These are phyloP conservation scores for Entomobrya multifasciata DNA, from an alignment of 2,888 invertebrate species.

Conservation along the genomic window DNA sequence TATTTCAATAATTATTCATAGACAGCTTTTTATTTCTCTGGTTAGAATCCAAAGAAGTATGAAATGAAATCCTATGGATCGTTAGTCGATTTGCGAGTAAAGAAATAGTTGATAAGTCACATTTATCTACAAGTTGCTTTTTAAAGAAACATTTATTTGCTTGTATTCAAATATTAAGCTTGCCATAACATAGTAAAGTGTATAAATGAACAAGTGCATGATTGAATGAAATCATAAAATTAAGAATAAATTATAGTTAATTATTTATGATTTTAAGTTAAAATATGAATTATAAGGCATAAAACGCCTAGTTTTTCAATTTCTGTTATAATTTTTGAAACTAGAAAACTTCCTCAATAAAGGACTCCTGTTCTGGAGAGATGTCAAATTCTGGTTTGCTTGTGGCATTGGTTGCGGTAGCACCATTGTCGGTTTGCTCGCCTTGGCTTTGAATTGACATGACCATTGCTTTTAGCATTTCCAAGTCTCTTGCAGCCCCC, in stretches of 20 bases:
- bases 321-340: neutral
- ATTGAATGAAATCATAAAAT: too few species aligned
- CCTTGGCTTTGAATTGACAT: constrained; percentile 66
- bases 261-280: too few species aligned
- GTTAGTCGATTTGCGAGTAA: too few species aligned
- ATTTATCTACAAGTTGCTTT: too few species aligned
- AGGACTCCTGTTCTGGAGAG: constrained; percentile 72
- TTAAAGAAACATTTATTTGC: neutral
- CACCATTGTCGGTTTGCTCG: constrained; percentile 14
- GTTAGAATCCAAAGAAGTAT: too few species aligned
- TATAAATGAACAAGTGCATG: neutral
- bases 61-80: too few species aligned
- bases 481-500: constrained; percentile 76
- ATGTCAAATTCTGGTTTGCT: constrained; percentile 33
- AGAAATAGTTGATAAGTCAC: too few species aligned
- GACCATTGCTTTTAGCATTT: constrained; percentile 55
- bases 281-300: too few species aligned
- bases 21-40: too few species aligned
- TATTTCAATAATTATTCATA: too few species aligned
- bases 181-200: neutral
- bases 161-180: neutral
- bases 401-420: neutral
- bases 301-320: neutral
- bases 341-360: constrained; percentile 74
- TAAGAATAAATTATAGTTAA: too few species aligned